Evolutionary conservation across 2,888 invertebrate genomes (phyloP).

Genomic region (Drosophila falleni): DNA sequence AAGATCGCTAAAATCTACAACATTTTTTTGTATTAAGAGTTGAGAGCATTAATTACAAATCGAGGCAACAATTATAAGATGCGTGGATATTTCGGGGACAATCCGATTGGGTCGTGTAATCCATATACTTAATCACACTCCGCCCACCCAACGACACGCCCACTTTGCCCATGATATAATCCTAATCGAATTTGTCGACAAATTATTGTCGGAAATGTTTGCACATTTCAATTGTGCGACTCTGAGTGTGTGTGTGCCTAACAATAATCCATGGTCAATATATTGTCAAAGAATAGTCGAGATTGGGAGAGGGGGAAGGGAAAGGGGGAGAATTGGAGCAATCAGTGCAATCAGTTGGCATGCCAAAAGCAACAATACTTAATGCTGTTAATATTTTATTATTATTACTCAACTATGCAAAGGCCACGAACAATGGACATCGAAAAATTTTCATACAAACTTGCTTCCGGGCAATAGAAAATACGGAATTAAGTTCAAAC

Average conservation of each 20-base stretch:
- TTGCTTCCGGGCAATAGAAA: slow-evolving; percentile 59
- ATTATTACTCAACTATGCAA: slow-evolving; percentile 62
- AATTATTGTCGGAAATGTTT: slow-evolving; percentile 65
- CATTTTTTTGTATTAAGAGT: background rate
- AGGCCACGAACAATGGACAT: slow-evolving; percentile 59
- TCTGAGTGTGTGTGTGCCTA: slow-evolving; percentile 6
- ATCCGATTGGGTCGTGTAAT: slow-evolving; percentile 37
- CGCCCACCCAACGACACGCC: slow-evolving; percentile 10
- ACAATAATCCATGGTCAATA: slow-evolving; percentile 43
- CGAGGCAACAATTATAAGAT: slow-evolving; percentile 11
- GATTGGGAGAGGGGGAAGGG: background rate
- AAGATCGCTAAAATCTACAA: background rate
- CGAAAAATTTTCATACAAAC: slow-evolving; percentile 44
- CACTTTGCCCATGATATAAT: slow-evolving; percentile 41
- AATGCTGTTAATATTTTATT: slow-evolving; percentile 76
- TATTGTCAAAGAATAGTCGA: slow-evolving; percentile 14
- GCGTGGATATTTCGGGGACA: slow-evolving; percentile 2
- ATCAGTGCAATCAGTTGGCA: slow-evolving; percentile 53
- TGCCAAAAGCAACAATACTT: slow-evolving; percentile 56
- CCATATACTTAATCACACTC: slow-evolving; percentile 34
- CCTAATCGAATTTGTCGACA: slow-evolving; percentile 54
- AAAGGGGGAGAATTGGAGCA: slow-evolving; percentile 23
- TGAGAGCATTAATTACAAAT: background rate
- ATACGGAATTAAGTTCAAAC: slow-evolving; percentile 50
- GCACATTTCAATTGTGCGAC: slow-evolving; percentile 52